Evolutionary conservation across 2,797 vertebrate species (phyloP), one percentile per base, ranked within the genome.

Genomic region (Salmo trutta): DNA sequence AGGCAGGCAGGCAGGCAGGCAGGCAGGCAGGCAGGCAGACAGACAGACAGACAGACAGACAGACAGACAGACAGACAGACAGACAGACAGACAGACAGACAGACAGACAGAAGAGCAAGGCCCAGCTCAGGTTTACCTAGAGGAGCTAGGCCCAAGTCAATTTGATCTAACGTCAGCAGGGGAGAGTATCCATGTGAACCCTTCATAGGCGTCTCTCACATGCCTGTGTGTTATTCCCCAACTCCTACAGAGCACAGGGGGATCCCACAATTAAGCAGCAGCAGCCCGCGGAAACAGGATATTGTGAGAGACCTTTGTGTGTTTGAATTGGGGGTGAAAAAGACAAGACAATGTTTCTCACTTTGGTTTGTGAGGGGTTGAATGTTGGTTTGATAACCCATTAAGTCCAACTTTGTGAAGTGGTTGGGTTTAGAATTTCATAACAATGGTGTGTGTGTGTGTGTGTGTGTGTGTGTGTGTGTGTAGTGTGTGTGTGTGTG

Each of bases 251-350:
- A 74, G 83, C 12, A 5, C 62, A 27, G 71, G 51, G 75, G 74
- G 75, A 74, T 79, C 74, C 59, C 66, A 53, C 47, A 36, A 6
- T 83, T 82, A 59, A 59, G 56, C 69, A 79, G 73, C 73, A 77
- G 79, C 82, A 27, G 85, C 65, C n/a, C 85, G 82, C 78, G 83
- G 90, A 87, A 92, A 90, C 85, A 83, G 86, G 90, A 91, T 88
- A 89, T 73, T 78, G 79, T 84, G 80, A 72, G 76, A 88, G 82
- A 79, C 80, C 29, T 67, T 81, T 82, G 77, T 85, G 77, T 81
- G 71, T 87, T 81, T 73, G 79, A 84, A 33, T 84, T 70, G 80
- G 72, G 79, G 36, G 1, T 29, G 79, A 27, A 69, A 76, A 77
- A 5, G 85, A 84, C 75, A 80, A 2, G 5, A 64, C 0, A 1